Conservation (phyloP, 2,113 vertebrate species). For the Phasianus colchicus region DNA sequence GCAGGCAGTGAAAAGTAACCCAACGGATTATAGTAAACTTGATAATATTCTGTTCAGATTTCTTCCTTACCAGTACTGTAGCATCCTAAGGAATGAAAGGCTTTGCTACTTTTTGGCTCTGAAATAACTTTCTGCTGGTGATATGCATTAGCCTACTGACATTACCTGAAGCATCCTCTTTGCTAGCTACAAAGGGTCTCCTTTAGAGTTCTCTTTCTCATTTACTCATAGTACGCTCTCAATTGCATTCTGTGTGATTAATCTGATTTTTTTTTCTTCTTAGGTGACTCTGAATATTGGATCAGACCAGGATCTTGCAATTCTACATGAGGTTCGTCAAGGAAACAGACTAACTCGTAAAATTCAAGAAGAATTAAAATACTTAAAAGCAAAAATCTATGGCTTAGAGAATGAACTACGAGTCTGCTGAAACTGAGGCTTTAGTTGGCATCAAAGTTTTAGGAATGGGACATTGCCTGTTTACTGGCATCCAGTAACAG, state of each 20-base stretch:
- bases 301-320: constrained; percentile 90
- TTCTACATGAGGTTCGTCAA: constrained; percentile 88
- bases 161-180: not conserved
- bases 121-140: not conserved
- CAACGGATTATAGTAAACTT: not conserved
- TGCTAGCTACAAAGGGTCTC: not conserved
- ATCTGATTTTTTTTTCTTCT: not conserved
- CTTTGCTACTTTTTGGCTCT: not conserved
- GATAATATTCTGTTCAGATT: not conserved
- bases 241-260: not conserved
- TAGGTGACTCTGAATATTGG: constrained; percentile 85
- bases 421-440: constrained; percentile 77
- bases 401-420: constrained; percentile 89
- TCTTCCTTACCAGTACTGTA: not conserved
- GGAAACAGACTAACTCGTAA: constrained; percentile 86
- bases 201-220: not conserved
- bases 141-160: not conserved
- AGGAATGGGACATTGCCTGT: not conserved
- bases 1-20: not conserved
- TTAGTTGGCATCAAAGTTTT: not conserved
- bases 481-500: not conserved
- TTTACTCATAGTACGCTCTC: not conserved
- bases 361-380: constrained; percentile 89
- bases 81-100: not conserved
- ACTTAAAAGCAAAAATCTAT: constrained; percentile 92